phyloP scores from a whole-genome alignment of 2,888 invertebrate genomes.

The Agonopterix subpropinquella region DNA sequence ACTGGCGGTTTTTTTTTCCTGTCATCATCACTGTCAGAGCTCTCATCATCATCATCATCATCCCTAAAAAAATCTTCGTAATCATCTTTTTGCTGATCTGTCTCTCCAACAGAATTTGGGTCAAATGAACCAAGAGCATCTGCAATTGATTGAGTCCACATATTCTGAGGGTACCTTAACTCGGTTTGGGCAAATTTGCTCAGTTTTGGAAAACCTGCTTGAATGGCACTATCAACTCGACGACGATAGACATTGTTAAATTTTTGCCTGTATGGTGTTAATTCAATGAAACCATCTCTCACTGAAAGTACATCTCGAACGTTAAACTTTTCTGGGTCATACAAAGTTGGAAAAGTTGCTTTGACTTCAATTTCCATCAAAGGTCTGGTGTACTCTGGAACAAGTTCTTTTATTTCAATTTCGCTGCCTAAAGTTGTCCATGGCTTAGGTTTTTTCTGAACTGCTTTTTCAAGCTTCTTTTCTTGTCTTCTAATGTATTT shows the following conservation, averaged over 20 bases:
- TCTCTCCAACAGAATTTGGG: slow-evolving; percentile 42
- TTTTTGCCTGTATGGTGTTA: slow-evolving; percentile 74
- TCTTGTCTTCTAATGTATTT: slow-evolving; percentile 74
- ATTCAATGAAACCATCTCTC: slow-evolving; percentile 81
- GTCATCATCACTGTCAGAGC: slow-evolving; percentile 35
- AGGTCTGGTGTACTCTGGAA: slow-evolving; percentile 70
- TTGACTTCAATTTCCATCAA: slow-evolving; percentile 81
- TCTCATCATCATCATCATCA: slow-evolving; percentile 17
- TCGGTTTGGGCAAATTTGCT: slow-evolving; percentile 79
- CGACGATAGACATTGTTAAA: slow-evolving; percentile 74
- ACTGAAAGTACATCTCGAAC: slow-evolving; percentile 73
- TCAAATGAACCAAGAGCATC: slow-evolving; percentile 42
- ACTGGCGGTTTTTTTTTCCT: slow-evolving; percentile 24
- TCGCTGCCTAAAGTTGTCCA: slow-evolving; percentile 82
- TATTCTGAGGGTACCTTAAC: slow-evolving; percentile 80
- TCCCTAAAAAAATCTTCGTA: slow-evolving; percentile 5
- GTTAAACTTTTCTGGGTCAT: slow-evolving; percentile 61
- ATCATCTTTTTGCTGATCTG: slow-evolving; percentile 19
- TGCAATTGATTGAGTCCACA: slow-evolving; percentile 79
- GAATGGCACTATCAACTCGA: slow-evolving; percentile 74
- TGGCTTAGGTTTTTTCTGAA: slow-evolving; percentile 69
- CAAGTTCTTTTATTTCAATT: slow-evolving; percentile 73
- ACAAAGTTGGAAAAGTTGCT: slow-evolving; percentile 74
- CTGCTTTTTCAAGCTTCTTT: slow-evolving; percentile 71
- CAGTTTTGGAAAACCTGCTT: slow-evolving; percentile 69